Evolutionary conservation across 1,140 invertebrate species (phyloP).

Genomic region (Trachymyrmex septentrionalis): DNA sequence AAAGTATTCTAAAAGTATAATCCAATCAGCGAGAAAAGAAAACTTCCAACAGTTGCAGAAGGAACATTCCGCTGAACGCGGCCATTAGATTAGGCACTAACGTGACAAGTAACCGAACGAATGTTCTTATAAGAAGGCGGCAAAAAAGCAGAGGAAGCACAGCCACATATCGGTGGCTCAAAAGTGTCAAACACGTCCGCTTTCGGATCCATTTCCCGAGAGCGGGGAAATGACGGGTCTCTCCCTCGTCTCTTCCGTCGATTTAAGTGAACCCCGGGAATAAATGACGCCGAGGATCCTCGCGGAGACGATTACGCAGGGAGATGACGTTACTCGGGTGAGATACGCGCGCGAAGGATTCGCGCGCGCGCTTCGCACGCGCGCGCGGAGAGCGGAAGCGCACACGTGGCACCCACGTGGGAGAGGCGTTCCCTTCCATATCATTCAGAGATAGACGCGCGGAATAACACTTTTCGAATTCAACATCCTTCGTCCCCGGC

Average conservation of each 20-base stretch:
- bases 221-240: background rate
- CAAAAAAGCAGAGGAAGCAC: background rate
- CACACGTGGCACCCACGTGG: slow-evolving; percentile 86
- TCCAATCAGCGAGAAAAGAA: too few species aligned
- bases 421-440: slow-evolving; percentile 87
- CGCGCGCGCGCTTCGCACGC: slow-evolving; percentile 40
- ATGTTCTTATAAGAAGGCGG: too few species aligned
- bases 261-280: slow-evolving; percentile 2
- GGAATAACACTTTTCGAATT: slow-evolving; percentile 87
- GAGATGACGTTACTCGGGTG: background rate
- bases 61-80: background rate
- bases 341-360: slow-evolving; percentile 35
- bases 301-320: background rate
- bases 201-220: background rate
- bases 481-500: slow-evolving; percentile 70
- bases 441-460: slow-evolving; percentile 87
- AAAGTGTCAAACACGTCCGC: background rate
- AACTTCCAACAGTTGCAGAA: too few species aligned
- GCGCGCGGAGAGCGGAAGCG: slow-evolving; percentile 77
- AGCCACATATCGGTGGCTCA: background rate
- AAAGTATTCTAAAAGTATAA: too few species aligned
- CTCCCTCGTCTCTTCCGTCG: background rate
- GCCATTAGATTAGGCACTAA: background rate
- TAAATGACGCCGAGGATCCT: background rate
- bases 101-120: background rate